Percentiles rank a stretch among this genome's conserved stretches.
These are phyloP conservation scores for Siphonodentalium dalli DNA, from an alignment of 2,888 invertebrate genomes.

Conservation along the genomic window DNA sequence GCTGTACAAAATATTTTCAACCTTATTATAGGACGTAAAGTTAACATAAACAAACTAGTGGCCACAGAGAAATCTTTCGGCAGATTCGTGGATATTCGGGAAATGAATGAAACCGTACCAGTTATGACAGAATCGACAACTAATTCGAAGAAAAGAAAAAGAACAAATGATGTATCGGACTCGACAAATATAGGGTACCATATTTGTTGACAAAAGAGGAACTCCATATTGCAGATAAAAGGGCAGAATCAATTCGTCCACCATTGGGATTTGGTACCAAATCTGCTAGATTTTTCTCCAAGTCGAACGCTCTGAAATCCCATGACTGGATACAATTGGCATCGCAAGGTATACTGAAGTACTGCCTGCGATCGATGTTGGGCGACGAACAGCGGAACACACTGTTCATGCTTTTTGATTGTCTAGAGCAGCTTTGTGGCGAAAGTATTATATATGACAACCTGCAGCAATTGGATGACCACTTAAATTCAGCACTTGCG, in stretches of 20 bases:
- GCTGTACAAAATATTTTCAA: slow-evolving; percentile 4
- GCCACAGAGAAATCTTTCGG: too few relatives aligned
- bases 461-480: not conserved
- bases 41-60: not conserved
- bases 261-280: slow-evolving; percentile 5
- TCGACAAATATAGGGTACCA: too few relatives aligned
- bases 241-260: not conserved
- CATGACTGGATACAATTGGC: slow-evolving; percentile 9
- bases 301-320: not conserved
- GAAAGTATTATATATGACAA: not conserved
- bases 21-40: not conserved
- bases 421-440: not conserved
- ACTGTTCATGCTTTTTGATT: slow-evolving; percentile 6
- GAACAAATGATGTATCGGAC: not conserved
- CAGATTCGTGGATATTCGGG: too few relatives aligned
- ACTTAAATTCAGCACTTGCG: slow-evolving; percentile 5
- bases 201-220: not conserved
- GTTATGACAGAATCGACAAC: too few relatives aligned
- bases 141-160: not conserved
- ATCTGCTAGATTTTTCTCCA: not conserved
- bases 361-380: not conserved
- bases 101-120: too few relatives aligned
- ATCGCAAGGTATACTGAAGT: not conserved
- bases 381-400: not conserved
- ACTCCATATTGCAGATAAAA: not conserved